A percentile compares a stretch with the other conserved stretches of the same genome.
phyloP scores from a whole-genome alignment of 2,888 invertebrate genomes.

The Aromia moschata region DNA sequence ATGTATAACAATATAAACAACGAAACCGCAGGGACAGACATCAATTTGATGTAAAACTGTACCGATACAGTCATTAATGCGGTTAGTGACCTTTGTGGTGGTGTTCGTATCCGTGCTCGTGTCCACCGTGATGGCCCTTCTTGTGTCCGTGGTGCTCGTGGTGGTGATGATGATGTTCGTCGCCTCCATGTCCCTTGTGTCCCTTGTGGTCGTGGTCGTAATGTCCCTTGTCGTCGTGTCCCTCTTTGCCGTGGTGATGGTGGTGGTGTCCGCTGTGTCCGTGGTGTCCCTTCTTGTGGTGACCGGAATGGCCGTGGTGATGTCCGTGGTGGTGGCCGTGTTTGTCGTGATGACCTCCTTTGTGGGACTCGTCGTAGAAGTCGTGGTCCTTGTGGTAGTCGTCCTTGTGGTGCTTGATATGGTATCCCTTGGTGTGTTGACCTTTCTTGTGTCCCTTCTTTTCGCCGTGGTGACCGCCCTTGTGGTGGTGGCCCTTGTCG shows the following conservation, averaged over 20 bases:
- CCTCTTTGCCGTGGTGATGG: conserved; percentile 83
- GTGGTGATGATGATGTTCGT: conserved; percentile 79
- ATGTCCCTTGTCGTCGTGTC: conserved; percentile 85
- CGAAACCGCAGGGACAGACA: conserved; percentile 19
- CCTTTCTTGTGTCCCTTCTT: conserved; percentile 88
- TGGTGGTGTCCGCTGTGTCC: conserved; percentile 82
- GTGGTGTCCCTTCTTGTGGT: conserved; percentile 83
- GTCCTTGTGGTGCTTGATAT: conserved; percentile 87
- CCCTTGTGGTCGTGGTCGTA: conserved; percentile 86
- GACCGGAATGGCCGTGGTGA: conserved; percentile 79
- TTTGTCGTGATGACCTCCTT: conserved; percentile 84
- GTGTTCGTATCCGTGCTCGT: conserved; percentile 73
- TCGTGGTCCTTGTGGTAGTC: conserved; percentile 88
- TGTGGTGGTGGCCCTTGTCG: conserved; percentile 79
- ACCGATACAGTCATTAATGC: conserved; percentile 33
- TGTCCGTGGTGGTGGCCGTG: conserved; percentile 83
- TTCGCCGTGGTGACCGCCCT: conserved; percentile 81
- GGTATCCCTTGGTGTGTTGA: conserved; percentile 83
- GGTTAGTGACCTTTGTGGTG: conserved; percentile 31
- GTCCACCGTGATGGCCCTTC: conserved; percentile 78
- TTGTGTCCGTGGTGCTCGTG: conserved; percentile 83
- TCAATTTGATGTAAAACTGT: conserved; percentile 23
- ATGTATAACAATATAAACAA: conserved; percentile 19
- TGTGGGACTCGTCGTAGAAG: conserved; percentile 88
- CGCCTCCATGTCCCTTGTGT: conserved; percentile 81